A percentile compares a stretch with the other conserved stretches of the same genome.
These are phyloP conservation scores for Chionomys nivalis DNA, from an alignment of 2,113 vertebrate species.

Conservation along the genomic window DNA sequence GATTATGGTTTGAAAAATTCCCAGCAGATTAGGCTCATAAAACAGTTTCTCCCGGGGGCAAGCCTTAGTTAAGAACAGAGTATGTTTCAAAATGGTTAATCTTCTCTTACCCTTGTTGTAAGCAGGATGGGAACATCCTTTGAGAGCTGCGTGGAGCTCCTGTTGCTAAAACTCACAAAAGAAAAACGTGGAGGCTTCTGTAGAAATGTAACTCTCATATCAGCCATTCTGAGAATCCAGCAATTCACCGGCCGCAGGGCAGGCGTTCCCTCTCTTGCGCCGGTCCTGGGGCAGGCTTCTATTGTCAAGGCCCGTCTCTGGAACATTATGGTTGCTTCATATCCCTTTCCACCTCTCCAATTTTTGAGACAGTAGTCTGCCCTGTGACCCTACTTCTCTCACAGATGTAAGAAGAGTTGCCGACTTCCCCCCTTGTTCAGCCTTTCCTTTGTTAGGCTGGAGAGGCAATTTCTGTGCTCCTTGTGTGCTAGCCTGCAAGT, in stretches of 20 bases:
- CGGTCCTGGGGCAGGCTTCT: not conserved
- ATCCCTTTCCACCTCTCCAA: not conserved
- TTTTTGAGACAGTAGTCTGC: not conserved
- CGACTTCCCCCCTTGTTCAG: not conserved
- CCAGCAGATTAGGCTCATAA: conserved; percentile 20
- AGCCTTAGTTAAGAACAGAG: not conserved
- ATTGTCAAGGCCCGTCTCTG: not conserved
- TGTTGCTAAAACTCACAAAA: conserved; percentile 34
- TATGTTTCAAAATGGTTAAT: not conserved
- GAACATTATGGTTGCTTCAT: not conserved
- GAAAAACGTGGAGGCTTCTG: not conserved
- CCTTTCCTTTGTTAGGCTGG: conserved; percentile 8
- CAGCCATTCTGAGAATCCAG: not conserved
- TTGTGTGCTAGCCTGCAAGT: not conserved
- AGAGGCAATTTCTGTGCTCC: not conserved
- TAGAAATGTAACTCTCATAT: not conserved
- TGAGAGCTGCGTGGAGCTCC: not conserved
- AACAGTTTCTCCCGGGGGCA: not conserved
- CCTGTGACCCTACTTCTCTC: not conserved
- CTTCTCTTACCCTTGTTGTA: not conserved
- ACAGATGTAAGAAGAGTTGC: not conserved
- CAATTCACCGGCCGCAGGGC: not conserved
- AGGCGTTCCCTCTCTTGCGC: not conserved
- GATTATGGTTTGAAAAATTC: not conserved
- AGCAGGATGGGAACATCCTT: not conserved